Conservation (phyloP, 2,888 invertebrate species). For the Macaria liturata region DNA sequence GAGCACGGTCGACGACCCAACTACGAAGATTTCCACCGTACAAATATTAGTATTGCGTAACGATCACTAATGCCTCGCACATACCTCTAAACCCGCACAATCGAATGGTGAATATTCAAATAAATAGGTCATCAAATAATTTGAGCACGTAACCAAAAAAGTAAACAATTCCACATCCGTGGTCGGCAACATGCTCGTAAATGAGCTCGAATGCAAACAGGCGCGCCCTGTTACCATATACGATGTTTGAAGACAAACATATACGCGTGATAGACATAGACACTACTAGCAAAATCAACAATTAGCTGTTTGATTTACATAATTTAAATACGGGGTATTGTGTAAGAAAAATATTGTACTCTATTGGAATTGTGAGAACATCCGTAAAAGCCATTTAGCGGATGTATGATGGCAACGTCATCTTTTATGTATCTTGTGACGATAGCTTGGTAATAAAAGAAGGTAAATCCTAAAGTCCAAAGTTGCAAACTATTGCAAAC, state of each 20-base stretch:
- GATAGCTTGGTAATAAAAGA: not conserved
- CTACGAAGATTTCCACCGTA: slow-evolving; percentile 36
- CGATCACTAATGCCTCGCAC: slow-evolving; percentile 22
- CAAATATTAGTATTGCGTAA: slow-evolving; percentile 39
- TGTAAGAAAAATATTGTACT: slow-evolving; percentile 49
- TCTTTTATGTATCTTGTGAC: not conserved
- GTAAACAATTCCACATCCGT: slow-evolving; percentile 56
- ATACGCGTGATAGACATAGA: slow-evolving; percentile 44
- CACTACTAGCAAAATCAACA: slow-evolving; percentile 56
- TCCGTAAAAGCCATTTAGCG: slow-evolving; percentile 43
- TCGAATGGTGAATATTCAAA: slow-evolving; percentile 27
- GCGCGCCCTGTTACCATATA: slow-evolving; percentile 61
- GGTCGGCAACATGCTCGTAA: slow-evolving; percentile 60
- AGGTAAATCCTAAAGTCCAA: not conserved
- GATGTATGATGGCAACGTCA: slow-evolving; percentile 3
- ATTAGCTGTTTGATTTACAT: slow-evolving; percentile 61
- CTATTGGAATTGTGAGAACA: slow-evolving; percentile 50
- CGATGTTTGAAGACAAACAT: slow-evolving; percentile 50
- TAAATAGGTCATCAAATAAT: slow-evolving; percentile 42
- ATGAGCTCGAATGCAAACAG: slow-evolving; percentile 61
- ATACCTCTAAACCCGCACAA: slow-evolving; percentile 19
- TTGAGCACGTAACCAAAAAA: slow-evolving; percentile 48
- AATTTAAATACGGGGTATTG: slow-evolving; percentile 68
- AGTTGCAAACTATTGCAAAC: no score
- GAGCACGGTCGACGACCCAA: slow-evolving; percentile 54